phyloP scores from a whole-genome alignment of 2,888 invertebrate genomes.

The Malthinus seriepunctatus region DNA sequence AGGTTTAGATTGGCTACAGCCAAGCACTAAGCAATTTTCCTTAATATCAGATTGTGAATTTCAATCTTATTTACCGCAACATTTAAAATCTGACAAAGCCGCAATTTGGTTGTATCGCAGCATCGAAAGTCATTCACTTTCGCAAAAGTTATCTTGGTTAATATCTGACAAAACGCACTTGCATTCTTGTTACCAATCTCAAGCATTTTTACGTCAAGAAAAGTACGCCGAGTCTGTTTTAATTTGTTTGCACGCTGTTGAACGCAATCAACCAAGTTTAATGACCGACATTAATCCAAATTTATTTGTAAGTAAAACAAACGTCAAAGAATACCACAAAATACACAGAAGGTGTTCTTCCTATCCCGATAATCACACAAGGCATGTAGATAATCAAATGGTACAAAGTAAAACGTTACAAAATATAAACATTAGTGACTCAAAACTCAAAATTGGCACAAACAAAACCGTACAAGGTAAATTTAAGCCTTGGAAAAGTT shows the following conservation, averaged over 20 bases:
- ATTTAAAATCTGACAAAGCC: constrained; percentile 57
- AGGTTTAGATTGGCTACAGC: constrained; percentile 64
- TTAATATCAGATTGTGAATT: constrained; percentile 53
- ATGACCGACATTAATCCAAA: constrained; percentile 65
- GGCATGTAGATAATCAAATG: constrained; percentile 31
- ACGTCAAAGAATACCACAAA: constrained; percentile 50
- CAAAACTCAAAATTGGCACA: constrained; percentile 4
- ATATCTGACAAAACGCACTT: constrained; percentile 65
- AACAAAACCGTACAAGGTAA: constrained; percentile 40
- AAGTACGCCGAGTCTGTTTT: constrained; percentile 64
- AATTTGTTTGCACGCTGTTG: constrained; percentile 66
- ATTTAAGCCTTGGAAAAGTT: constrained; percentile 53
- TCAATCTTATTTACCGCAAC: constrained; percentile 52
- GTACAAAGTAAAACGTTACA: constrained; percentile 22
- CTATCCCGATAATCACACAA: constrained; percentile 55
- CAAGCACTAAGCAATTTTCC: constrained; percentile 58
- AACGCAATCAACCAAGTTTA: constrained; percentile 63
- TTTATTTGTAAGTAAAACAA: constrained; percentile 51
- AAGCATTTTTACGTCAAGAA: constrained; percentile 64
- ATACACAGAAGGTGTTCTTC: constrained; percentile 61
- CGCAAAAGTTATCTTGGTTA: constrained; percentile 64
- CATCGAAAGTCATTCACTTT: constrained; percentile 61
- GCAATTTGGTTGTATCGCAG: constrained; percentile 60
- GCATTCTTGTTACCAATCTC: constrained; percentile 59
- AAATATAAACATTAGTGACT: constrained; percentile 11